These are phyloP conservation scores for Echeneis naucrates DNA, from an alignment of 2,797 vertebrate species.

Conservation along the genomic window DNA sequence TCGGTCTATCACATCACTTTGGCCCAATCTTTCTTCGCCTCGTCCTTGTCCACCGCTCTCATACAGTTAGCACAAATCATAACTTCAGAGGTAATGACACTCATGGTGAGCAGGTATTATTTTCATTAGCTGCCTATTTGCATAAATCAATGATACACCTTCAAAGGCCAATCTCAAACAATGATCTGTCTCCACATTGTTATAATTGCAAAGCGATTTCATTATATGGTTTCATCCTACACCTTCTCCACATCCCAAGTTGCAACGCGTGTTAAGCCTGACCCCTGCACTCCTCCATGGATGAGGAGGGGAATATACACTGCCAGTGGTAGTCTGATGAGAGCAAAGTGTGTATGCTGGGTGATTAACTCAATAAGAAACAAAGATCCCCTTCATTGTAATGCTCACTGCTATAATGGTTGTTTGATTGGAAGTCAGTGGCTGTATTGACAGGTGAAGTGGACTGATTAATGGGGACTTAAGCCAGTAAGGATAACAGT, in stretches of 20 bases:
- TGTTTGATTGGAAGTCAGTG: conserved; percentile 82
- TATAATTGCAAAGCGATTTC: conserved; percentile 67
- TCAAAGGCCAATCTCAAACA: conserved; percentile 62
- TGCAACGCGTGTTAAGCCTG: conserved; percentile 57
- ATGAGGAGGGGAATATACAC: conserved; percentile 59
- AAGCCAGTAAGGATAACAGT: conserved; percentile 86
- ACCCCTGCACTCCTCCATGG: conserved; percentile 65
- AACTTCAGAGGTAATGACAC: conserved; percentile 43
- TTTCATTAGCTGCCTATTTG: conserved; percentile 62
- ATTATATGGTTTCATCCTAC: conserved; percentile 68
- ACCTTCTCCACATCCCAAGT: conserved; percentile 66
- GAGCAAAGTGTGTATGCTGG: conserved; percentile 46
- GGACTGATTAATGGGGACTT: conserved; percentile 88
- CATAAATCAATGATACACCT: conserved; percentile 56
- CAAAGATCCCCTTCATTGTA: conserved; percentile 80
- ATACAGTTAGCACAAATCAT: conserved; percentile 44
- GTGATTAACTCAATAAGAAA: conserved; percentile 81
- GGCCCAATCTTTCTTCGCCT: conserved; percentile 21
- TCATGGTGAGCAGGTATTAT: conserved; percentile 42
- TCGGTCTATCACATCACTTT: conserved; percentile 61
- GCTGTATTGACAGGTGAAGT: conserved; percentile 84
- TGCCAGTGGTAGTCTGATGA: conserved; percentile 52
- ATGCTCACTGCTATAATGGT: conserved; percentile 80
- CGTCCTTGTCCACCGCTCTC: conserved; percentile 19
- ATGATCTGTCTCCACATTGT: conserved; percentile 54